Evolutionary conservation across 2,113 vertebrate species (phyloP), one percentile per base, ranked within the genome.

Genomic region (Polypterus bichir): DNA sequence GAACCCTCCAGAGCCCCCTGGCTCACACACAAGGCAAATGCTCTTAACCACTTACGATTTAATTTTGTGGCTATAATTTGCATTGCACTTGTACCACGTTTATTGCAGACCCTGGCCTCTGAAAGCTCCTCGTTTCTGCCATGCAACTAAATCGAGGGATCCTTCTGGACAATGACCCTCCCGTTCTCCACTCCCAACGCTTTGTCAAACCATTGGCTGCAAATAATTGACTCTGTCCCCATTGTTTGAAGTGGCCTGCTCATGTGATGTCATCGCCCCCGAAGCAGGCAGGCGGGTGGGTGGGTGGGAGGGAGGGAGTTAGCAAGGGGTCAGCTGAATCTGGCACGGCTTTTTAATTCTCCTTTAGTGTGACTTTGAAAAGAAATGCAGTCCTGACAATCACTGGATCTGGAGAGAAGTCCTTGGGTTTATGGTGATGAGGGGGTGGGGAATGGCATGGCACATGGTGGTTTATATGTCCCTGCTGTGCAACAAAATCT

Each of bases 401-500:
- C 49, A 51, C 27, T 27, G 27, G 27, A 27, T 27, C 27, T 7
- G 49, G 49, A 9, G 9, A 51, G 49, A 51, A 51, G 49, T 51
- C 9, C 49, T 51, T 51, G 49, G 9, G 49, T 51, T 44, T 45
- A 49, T 64, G 57, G 60, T 62, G 61, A 46, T 54, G 49, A 54
- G 47, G 27, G 55, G 44, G 9, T 46, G 9, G 61, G 53, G 61
- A 51, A 45, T 9, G 5, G 9, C 5, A 27, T 11, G 44, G 54
- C 5, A 55, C 48, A 56, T 52, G 48, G 52, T 81, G 79, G 75
- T 83, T 81, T 61, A 71, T 79, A 70, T 75, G 71, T 78, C 68
- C 79, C 79, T 67, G 77, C 78, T 80, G 78, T 77, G 81, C 79
- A 80, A 77, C 77, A 81, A 77, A 81, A 78, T 73, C 80, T 78